phyloP scores from a whole-genome alignment of 2,888 invertebrate genomes.

The Rhagophthalmus giganteus region DNA sequence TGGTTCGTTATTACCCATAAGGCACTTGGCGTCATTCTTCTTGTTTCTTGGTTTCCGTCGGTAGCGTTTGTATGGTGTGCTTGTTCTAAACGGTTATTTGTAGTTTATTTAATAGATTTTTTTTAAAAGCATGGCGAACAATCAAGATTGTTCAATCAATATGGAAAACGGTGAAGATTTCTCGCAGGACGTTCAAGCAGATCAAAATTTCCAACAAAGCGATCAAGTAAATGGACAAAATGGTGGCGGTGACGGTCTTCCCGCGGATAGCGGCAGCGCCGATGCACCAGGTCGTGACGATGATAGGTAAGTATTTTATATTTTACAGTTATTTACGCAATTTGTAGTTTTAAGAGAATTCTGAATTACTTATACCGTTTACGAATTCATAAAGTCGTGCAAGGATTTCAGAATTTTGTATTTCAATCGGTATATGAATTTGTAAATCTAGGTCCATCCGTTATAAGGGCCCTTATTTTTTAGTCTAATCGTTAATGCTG shows the following conservation, averaged over 20 bases:
- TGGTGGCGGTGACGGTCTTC: constrained; percentile 69
- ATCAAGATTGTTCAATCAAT: constrained; percentile 68
- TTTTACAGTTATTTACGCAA: constrained; percentile 10
- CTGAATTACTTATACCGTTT: too few species aligned
- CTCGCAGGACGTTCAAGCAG: constrained; percentile 72
- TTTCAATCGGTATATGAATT: neutral
- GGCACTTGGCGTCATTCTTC: constrained; percentile 28
- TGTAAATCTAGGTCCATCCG: constrained; percentile 6
- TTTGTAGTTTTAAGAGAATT: too few species aligned
- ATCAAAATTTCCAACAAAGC: constrained; percentile 64
- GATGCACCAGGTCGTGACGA: constrained; percentile 80
- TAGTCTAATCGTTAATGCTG: neutral
- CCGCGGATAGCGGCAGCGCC: constrained; percentile 70
- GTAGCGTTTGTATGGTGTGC: neutral
- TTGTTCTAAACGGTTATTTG: constrained; percentile 1
- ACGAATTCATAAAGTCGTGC: too few species aligned
- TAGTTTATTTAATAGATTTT: constrained; percentile 49
- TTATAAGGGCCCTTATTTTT: constrained; percentile 1
- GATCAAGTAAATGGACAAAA: constrained; percentile 54
- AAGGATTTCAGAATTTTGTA: neutral
- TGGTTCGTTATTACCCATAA: constrained; percentile 34
- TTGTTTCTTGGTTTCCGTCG: constrained; percentile 4
- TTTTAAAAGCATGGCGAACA: constrained; percentile 59
- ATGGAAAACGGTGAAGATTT: constrained; percentile 81
- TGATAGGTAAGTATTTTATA: constrained; percentile 66